Percentiles rank a stretch among this genome's conserved stretches.
Conservation (phyloP, 2,113 vertebrate species). For the Pteropus alecto region DNA sequence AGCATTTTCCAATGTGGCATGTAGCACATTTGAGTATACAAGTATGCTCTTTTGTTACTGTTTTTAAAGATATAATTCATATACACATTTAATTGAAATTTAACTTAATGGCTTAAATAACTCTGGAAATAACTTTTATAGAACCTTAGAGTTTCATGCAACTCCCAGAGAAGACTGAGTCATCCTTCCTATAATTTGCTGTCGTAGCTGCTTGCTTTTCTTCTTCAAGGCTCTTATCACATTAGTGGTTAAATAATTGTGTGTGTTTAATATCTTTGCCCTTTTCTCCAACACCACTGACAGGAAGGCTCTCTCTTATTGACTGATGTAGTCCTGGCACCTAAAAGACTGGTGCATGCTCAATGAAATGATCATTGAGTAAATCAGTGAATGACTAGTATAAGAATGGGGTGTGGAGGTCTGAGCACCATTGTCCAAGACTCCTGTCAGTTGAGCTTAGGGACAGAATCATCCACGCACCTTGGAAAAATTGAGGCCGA, state of each 20-base stretch:
- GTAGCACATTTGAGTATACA: neutral
- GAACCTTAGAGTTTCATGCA: neutral
- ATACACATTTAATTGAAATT: slow-evolving; percentile 14
- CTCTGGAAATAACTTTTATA: slow-evolving; percentile 14
- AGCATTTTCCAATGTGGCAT: neutral
- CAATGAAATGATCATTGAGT: neutral
- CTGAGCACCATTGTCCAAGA: neutral
- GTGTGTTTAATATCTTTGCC: neutral
- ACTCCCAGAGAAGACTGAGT: neutral
- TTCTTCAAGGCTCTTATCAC: slow-evolving; percentile 7
- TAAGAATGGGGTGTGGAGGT: neutral
- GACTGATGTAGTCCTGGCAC: neutral
- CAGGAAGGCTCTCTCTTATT: neutral
- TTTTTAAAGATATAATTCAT: neutral
- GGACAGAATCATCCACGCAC: neutral
- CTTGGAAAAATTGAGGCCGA: neutral
- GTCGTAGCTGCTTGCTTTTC: neutral
- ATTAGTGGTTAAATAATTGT: neutral
- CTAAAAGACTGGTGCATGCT: neutral
- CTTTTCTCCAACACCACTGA: neutral
- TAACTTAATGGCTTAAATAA: slow-evolving; percentile 13
- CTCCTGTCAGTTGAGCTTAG: neutral
- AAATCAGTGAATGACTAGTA: neutral
- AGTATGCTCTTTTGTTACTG: neutral
- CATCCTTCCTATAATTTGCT: neutral